Percentiles rank a stretch among this genome's conserved stretches.
phyloP scores from a whole-genome alignment of 2,797 vertebrate species.

The Pachyuromys duprasi region DNA sequence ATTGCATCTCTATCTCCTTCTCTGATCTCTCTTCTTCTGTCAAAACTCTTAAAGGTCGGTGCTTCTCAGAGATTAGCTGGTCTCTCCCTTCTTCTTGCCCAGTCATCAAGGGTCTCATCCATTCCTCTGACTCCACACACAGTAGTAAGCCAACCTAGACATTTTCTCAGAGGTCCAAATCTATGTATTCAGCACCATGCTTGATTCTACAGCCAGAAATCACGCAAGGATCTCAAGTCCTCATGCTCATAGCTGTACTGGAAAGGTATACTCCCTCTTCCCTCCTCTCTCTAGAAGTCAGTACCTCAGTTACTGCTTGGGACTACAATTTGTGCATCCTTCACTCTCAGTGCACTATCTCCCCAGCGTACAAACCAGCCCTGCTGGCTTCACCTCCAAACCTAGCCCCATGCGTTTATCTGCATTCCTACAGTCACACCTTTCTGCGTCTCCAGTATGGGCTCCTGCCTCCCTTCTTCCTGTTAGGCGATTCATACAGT shows the following conservation, averaged over 20 bases:
- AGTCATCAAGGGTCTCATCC: background rate
- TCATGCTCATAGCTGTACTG: background rate
- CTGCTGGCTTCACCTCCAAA: background rate
- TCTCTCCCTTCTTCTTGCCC: background rate
- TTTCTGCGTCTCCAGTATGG: background rate
- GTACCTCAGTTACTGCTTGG: background rate
- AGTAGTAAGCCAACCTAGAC: background rate
- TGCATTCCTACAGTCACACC: background rate
- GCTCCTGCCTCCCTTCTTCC: background rate
- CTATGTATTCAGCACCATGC: background rate
- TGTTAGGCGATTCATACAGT: slow-evolving; percentile 13
- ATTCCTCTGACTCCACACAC: background rate
- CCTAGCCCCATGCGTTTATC: background rate
- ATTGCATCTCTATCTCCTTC: background rate
- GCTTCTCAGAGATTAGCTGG: background rate
- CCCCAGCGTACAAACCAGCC: background rate
- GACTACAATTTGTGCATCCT: background rate
- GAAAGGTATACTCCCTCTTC: background rate
- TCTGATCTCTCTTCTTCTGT: background rate
- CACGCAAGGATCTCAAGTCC: background rate
- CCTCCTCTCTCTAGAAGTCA: background rate
- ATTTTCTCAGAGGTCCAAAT: background rate
- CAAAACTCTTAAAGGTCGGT: background rate
- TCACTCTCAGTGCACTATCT: background rate
- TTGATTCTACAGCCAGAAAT: slow-evolving; percentile 12